phyloP scores from a whole-genome alignment of 2,113 vertebrate species.

The Verasper variegatus region DNA sequence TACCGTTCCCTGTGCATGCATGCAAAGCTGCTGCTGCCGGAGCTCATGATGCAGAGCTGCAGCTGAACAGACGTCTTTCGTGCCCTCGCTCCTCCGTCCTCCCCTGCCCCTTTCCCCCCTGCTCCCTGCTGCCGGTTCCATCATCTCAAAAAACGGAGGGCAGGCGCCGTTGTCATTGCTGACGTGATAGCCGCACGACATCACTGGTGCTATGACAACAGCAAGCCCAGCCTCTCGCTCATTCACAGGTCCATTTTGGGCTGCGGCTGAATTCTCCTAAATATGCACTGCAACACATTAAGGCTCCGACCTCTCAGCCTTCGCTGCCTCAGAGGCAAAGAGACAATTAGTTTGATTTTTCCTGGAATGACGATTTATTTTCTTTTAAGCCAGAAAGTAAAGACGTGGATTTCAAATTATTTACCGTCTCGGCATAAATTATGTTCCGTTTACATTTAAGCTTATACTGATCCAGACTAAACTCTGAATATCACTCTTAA shows the following conservation, averaged over 20 bases:
- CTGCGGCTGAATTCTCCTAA: conserved; percentile 28
- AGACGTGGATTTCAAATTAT: neutral
- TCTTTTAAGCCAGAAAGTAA: neutral
- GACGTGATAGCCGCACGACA: conserved; percentile 64
- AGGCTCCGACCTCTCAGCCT: conserved; percentile 28
- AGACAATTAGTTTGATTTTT: neutral
- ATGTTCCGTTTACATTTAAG: neutral
- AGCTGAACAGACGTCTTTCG: conserved; percentile 14
- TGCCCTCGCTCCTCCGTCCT: conserved; percentile 13
- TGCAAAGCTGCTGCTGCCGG: conserved; percentile 49
- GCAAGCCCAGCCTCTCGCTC: conserved; percentile 48
- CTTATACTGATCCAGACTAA: neutral
- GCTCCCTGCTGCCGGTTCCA: conserved; percentile 18
- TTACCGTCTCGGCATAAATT: neutral
- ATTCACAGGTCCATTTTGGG: conserved; percentile 67
- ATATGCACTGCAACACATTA: conserved; percentile 41
- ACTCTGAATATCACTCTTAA: neutral
- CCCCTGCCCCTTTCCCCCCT: neutral
- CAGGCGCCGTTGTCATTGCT: conserved; percentile 62
- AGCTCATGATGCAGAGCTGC: conserved; percentile 56
- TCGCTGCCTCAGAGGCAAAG: neutral
- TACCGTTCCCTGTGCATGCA: conserved; percentile 40
- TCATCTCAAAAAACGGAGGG: conserved; percentile 56
- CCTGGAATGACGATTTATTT: neutral
- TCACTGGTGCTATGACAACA: conserved; percentile 78